Evolutionary conservation across 2,113 vertebrate genomes (phyloP), one percentile per base, ranked within the genome.

Genomic region (Lathamus discolor): DNA sequence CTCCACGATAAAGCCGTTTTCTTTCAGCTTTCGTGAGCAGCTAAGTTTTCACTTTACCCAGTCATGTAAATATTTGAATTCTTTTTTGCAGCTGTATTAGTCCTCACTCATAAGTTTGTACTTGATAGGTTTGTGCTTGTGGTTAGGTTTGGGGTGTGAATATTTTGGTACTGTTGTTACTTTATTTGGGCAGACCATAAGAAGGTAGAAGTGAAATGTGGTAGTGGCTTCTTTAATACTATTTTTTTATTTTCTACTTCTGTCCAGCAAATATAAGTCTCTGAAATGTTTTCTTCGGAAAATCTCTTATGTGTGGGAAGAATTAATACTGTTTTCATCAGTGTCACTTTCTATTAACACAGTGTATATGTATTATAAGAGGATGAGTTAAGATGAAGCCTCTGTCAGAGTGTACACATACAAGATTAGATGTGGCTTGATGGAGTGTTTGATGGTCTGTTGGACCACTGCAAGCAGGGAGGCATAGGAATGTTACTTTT

Each of bases 1-100:
- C 67, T 84, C 74, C n/a, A 79, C 59, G 72, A 94, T 93, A 96
- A 96, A 97, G 78, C 78, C 54, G 41, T 83, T 97, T 97, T 95
- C 95, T 93, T 96, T 92, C 54, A 91, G 68, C 94, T 96, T 96
- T 96, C 85, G 49, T n/a, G 67, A 85, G 61, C 91, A 88, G 44
- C 44, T 86, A 83, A 70, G 10, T 92, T 88, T 96, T 91, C 74
- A 84, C 68, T 93, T 96, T 51, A 59, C 54, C n/a, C 90, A 31
- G 92, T 93, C 76, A 89, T 86, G 69, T 83, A 91, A 97, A 81
- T 94, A 64, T 80, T 66, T 77, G n/a, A 74, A n/a, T 79, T 95
- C 11, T 83, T 49, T 93, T 96, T 86, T 96, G 68, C 52, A 72
- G 37, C 63, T 63, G 3, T 85, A 13, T 84, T 84, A 84, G 66